Evolutionary conservation across 2,113 vertebrate species (phyloP).

Genomic region (Pituophis catenifer): DNA sequence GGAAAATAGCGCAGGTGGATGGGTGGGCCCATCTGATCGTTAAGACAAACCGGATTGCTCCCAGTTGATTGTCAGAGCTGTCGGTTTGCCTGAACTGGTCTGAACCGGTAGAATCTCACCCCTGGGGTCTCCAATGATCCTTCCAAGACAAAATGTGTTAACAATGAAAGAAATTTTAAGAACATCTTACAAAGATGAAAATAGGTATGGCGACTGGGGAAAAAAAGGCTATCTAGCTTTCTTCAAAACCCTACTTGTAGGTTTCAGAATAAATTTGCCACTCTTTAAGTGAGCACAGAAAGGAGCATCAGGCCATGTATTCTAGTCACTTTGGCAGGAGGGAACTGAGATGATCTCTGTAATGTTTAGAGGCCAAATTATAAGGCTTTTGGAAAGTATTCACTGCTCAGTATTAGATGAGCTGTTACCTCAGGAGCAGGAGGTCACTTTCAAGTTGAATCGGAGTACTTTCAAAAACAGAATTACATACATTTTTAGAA

Average conservation of each 20-base stretch:
- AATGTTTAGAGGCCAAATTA: constrained; percentile 7
- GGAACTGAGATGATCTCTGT: constrained; percentile 47
- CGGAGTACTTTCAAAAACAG: constrained; percentile 22
- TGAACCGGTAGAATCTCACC: too few relatives aligned
- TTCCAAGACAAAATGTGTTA: not conserved
- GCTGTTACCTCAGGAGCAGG: constrained; percentile 30
- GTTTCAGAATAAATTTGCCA: constrained; percentile 53
- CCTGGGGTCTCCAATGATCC: not conserved
- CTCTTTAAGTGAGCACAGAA: constrained; percentile 36
- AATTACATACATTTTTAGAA: not conserved
- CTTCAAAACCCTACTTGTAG: constrained; percentile 29
- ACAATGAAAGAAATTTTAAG: constrained; percentile 24
- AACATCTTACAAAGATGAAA: constrained; percentile 39
- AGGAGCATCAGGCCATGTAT: constrained; percentile 26
- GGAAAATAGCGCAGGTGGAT: too few relatives aligned
- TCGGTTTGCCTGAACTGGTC: too few relatives aligned
- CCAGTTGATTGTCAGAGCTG: too few relatives aligned
- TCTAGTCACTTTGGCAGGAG: constrained; percentile 6
- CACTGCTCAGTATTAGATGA: constrained; percentile 40
- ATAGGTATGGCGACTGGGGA: not conserved
- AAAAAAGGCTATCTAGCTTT: constrained; percentile 21
- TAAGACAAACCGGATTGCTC: too few relatives aligned
- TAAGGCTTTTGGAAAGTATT: constrained; percentile 29
- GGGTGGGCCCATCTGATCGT: too few relatives aligned
- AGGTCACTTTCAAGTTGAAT: constrained; percentile 35